phyloP scores from a whole-genome alignment of 2,888 invertebrate genomes.

The Acheta domesticus region DNA sequence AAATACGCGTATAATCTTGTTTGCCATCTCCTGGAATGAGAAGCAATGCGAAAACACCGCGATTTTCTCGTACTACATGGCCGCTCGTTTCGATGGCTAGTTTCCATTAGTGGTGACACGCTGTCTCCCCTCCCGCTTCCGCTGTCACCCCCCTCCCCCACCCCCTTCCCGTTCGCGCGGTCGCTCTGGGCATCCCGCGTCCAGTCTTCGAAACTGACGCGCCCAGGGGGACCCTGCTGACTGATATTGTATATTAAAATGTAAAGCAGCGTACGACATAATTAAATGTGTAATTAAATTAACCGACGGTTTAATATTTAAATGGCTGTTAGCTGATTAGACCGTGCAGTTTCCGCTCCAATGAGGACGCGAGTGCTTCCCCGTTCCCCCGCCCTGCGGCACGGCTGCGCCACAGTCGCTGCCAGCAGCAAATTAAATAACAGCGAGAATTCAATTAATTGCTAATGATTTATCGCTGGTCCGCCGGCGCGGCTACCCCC shows the following conservation, averaged over 20 bases:
- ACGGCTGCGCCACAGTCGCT: neutral
- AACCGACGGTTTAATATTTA: conserved; percentile 9
- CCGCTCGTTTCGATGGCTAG: no score
- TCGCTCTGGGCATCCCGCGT: no score
- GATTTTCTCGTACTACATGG: no score
- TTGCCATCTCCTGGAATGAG: no score
- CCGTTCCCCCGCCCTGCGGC: neutral
- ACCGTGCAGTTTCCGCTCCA: neutral
- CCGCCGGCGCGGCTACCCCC: neutral
- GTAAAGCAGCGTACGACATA: conserved; percentile 18
- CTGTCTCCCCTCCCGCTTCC: no score
- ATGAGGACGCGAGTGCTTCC: neutral
- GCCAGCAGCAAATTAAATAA: neutral
- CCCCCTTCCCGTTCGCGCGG: no score
- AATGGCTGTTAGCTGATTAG: conserved; percentile 9
- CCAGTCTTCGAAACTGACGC: no score
- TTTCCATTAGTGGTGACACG: no score
- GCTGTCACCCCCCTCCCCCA: no score
- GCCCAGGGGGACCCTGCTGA: neutral
- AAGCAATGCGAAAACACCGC: no score
- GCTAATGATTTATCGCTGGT: neutral
- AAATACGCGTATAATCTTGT: no score
- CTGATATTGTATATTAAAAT: neutral
- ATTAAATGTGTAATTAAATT: conserved; percentile 18
- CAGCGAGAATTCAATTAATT: neutral